Percentiles rank a stretch among this genome's conserved stretches.
phyloP scores from a whole-genome alignment of 2,797 vertebrate genomes.

The Pantherophis vulpinus region DNA sequence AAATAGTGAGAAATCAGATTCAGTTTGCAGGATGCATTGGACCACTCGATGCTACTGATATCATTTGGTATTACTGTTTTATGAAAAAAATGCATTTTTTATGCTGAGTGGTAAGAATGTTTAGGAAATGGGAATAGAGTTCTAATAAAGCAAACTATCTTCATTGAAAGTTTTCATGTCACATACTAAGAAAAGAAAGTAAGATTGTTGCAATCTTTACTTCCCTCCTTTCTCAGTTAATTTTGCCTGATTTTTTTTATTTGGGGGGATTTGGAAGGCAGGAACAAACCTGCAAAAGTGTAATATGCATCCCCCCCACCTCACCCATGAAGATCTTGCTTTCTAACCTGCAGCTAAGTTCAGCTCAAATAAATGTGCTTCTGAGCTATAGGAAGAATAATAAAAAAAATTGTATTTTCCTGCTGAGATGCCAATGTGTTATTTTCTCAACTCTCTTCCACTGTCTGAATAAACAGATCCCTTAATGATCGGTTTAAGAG shows the following conservation, averaged over 20 bases:
- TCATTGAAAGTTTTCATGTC: slow-evolving; percentile 48
- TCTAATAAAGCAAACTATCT: slow-evolving; percentile 20
- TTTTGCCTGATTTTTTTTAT: slow-evolving; percentile 35
- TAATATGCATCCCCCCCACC: slow-evolving; percentile 2
- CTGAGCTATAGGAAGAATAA: slow-evolving; percentile 53
- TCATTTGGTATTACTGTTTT: slow-evolving; percentile 24
- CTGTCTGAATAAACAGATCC: slow-evolving; percentile 47
- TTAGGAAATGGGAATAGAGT: slow-evolving; percentile 33
- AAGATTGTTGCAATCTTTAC: background rate
- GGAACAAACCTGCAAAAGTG: background rate
- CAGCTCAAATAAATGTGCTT: slow-evolving; percentile 47
- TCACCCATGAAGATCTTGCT: slow-evolving; percentile 1
- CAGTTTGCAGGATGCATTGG: background rate
- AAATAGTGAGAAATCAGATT: background rate
- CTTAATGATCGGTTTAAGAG: slow-evolving; percentile 34
- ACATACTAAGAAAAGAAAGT: background rate
- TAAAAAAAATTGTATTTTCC: slow-evolving; percentile 31
- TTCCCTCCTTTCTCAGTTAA: slow-evolving; percentile 25
- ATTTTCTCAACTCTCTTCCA: slow-evolving; percentile 44
- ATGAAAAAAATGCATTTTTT: slow-evolving; percentile 21
- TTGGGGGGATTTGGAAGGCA: background rate
- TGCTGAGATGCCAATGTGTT: slow-evolving; percentile 39
- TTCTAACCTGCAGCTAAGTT: slow-evolving; percentile 54
- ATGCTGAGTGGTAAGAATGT: slow-evolving; percentile 17
- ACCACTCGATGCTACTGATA: slow-evolving; percentile 4